Evolutionary conservation across 2,797 vertebrate genomes (phyloP), one percentile per base, ranked within the genome.

Genomic region (Phyllotis vaccarum): DNA sequence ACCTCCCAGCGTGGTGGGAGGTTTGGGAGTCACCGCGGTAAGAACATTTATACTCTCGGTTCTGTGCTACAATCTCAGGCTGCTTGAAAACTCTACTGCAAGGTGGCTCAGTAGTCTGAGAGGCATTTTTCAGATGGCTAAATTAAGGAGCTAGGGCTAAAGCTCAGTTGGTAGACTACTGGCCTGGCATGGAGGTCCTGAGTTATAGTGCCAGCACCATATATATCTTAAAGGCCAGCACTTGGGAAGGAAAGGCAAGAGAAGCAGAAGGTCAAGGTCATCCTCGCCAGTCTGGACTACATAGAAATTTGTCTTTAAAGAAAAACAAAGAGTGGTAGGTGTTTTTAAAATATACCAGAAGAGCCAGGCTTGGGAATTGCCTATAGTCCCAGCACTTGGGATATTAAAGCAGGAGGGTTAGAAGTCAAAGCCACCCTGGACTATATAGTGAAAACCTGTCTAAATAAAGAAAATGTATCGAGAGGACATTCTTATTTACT

Each of bases 1-100:
- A 0, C 99, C 99, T 0, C 98, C 98, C n/a, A 96, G 97, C 8
- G 98, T 99, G 56, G 98, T 99, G 95, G 99, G 99, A 34, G 97
- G 98, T 52, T 95, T 99, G 6, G 99, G 99, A 14, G 98, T 99
- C 94, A 99, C 99, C 62, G 97, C 90, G 98, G 99, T 99, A 99
- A 98, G 64, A 68, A 97, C 37, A 0, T 78, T 90, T 62, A 87
- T 82, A 31, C 91, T 96, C 75, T 46, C 13, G 37, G 37, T 94
- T 96, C 78, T 91, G 13, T 60, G 13, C 80, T 88, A 92, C 76
- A 24, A 94, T 21, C 64, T 52, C 27, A n/a, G 22, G 58, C 27
- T 81, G 52, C 75, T 78, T 54, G 43, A 21, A n/a, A 54, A 80
- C 46, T 22, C 37, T 79, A 43, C 34, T 79, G 34, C 66, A 86